Base-by-base conservation (phyloP, 1,140 invertebrate species). In the Epicauta chinensis region DNA sequence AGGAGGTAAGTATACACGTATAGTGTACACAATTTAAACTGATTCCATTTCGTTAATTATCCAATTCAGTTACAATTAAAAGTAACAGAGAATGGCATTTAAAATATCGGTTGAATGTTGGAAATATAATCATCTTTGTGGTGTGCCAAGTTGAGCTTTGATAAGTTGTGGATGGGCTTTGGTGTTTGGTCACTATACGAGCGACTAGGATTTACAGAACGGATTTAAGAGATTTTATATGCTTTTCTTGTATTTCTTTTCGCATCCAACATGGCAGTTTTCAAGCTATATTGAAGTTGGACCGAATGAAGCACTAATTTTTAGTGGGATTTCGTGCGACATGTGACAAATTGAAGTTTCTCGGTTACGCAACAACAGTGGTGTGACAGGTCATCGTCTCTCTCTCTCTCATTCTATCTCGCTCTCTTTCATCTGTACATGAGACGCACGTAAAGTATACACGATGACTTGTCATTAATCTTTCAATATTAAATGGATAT, bases 1-100 rank as follows among this genome's bases (percentile, higher is more conserved):
- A 23, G 78, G 77, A 50, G 80, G 80, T 82, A 63, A 77, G 75
- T 73, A n/a, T n/a, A n/a, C n/a, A n/a, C n/a, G n/a, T n/a, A n/a
- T n/a, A n/a, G n/a, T n/a, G n/a, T n/a, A n/a, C n/a, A n/a, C n/a
- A n/a, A n/a, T n/a, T n/a, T n/a, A n/a, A n/a, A n/a, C n/a, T n/a
- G n/a, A n/a, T n/a, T n/a, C n/a, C n/a, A n/a, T n/a, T n/a, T n/a
- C n/a, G n/a, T n/a, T n/a, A n/a, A n/a, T n/a, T n/a, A n/a, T n/a
- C n/a, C n/a, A n/a, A n/a, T n/a, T n/a, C n/a, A n/a, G n/a, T n/a
- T n/a, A n/a, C n/a, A n/a, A n/a, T n/a, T n/a, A n/a, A n/a, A n/a
- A n/a, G n/a, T n/a, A n/a, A n/a, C n/a, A n/a, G n/a, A n/a, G n/a
- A n/a, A n/a, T n/a, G n/a, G n/a, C n/a, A n/a, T n/a, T n/a, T 23